Percentiles rank a stretch among this genome's conserved stretches.
Conservation (phyloP, 2,113 vertebrate genomes). For the Trochalopteron elliotii region DNA sequence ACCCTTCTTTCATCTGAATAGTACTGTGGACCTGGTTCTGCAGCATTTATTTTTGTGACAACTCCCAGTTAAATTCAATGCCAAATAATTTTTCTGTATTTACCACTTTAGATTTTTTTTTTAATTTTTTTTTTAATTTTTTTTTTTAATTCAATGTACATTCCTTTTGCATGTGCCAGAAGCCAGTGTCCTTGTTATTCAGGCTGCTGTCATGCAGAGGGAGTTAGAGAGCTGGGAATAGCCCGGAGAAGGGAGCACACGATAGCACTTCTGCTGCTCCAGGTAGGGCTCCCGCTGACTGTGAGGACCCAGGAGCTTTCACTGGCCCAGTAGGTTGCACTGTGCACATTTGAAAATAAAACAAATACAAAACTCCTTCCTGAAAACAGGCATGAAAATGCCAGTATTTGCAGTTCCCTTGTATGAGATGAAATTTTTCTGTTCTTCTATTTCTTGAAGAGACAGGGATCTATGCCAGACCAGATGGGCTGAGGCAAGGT, state of each 20-base stretch:
- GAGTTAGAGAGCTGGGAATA: constrained; percentile 79
- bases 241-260: constrained; percentile 59
- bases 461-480: not conserved
- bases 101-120: not conserved
- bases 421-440: not conserved
- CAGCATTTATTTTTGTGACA: not conserved
- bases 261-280: constrained; percentile 66
- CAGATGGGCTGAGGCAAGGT: not conserved
- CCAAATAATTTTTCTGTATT: not conserved
- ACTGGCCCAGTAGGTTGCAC: not conserved
- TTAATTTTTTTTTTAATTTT: not conserved
- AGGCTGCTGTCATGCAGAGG: constrained; percentile 74
- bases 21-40: not conserved
- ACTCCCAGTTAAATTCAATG: not conserved
- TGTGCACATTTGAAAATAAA: not conserved
- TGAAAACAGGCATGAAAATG: not conserved
- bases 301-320: not conserved
- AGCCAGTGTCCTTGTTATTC: constrained; percentile 67
- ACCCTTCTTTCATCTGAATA: not conserved
- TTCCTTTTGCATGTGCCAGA: constrained; percentile 34
- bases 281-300: not conserved
- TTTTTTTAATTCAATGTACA: rapidly evolving
- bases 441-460: not conserved
- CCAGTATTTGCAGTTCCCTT: not conserved
- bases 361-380: not conserved